Evolutionary conservation across 2,113 vertebrate species (phyloP).

Genomic region (Oryzias curvinotus): DNA sequence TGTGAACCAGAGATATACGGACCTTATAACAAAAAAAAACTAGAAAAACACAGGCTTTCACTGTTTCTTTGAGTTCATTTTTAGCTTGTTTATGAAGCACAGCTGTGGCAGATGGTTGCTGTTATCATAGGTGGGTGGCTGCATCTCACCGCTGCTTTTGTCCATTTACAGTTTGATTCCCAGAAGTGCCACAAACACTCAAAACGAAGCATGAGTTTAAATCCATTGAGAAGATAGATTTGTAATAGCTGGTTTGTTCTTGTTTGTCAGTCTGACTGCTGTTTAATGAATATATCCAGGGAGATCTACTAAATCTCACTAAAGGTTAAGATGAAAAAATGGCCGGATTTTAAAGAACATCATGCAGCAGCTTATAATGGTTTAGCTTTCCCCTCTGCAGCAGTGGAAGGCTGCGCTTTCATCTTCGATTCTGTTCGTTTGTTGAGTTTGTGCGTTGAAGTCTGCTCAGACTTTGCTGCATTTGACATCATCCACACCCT

Average conservation of each 20-base stretch:
- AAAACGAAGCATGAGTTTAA: conserved; percentile 12
- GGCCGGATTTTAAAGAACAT: neutral
- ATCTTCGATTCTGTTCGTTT: too few relatives aligned
- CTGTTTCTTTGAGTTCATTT: neutral
- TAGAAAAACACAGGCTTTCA: neutral
- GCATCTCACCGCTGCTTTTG: conserved; percentile 11
- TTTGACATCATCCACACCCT: neutral
- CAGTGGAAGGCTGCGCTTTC: neutral
- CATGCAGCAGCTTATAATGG: conserved; percentile 1
- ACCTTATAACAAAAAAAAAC: neutral
- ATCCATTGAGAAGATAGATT: neutral
- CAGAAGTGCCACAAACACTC: neutral
- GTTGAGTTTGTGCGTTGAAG: too few relatives aligned
- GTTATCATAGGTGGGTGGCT: conserved; percentile 16
- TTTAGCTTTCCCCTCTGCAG: conserved; percentile 9
- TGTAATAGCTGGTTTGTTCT: conserved; percentile 5
- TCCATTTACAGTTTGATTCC: conserved; percentile 16
- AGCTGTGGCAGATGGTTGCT: conserved; percentile 16
- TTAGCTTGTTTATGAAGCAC: conserved; percentile 5
- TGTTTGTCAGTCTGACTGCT: conserved; percentile 11
- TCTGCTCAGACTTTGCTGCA: too few relatives aligned
- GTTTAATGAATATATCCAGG: neutral
- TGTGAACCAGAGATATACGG: too few relatives aligned
- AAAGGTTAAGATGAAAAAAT: neutral
- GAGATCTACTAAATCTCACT: conserved; percentile 1